Percentiles rank a stretch among this genome's conserved stretches.
These are phyloP conservation scores for Hydrocynus forskahlii DNA, from an alignment of 2,797 vertebrate species.

Conservation along the genomic window DNA sequence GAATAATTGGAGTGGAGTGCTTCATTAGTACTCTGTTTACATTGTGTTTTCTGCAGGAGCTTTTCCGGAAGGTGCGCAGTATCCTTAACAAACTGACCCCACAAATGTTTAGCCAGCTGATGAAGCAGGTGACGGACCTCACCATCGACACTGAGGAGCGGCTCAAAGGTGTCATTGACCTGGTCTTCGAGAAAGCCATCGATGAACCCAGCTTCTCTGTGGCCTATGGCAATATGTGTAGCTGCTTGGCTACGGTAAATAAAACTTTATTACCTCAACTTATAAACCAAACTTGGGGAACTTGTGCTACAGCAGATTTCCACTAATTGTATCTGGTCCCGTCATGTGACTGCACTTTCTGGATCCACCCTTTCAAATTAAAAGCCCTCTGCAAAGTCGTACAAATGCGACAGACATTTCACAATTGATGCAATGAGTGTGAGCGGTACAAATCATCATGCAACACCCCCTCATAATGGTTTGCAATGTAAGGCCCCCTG, in stretches of 20 bases:
- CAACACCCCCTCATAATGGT: no score
- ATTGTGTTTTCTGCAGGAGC: conserved; percentile 71
- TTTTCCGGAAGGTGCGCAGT: conserved; percentile 89
- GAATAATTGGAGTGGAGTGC: not conserved
- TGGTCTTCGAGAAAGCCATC: conserved; percentile 90
- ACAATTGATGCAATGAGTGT: no score
- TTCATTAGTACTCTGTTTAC: not conserved
- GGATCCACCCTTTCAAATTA: no score
- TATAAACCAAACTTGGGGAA: not conserved
- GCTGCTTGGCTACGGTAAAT: conserved; percentile 86
- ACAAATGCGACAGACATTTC: no score
- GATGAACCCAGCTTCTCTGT: conserved; percentile 89
- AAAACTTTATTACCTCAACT: not conserved
- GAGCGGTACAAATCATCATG: no score
- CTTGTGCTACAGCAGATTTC: not conserved
- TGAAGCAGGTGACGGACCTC: conserved; percentile 89
- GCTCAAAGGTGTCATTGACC: conserved; percentile 88
- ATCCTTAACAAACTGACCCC: conserved; percentile 90
- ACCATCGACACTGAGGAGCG: conserved; percentile 89
- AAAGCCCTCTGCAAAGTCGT: no score
- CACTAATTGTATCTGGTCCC: no score
- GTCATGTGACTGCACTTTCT: no score
- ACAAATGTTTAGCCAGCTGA: conserved; percentile 89
- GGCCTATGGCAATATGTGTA: conserved; percentile 90
- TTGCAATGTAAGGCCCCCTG: no score